Percentiles rank a stretch among this genome's conserved stretches.
These are phyloP conservation scores for Sarotherodon lohbergeri DNA, from an alignment of 2,113 vertebrate species.

Conservation along the genomic window DNA sequence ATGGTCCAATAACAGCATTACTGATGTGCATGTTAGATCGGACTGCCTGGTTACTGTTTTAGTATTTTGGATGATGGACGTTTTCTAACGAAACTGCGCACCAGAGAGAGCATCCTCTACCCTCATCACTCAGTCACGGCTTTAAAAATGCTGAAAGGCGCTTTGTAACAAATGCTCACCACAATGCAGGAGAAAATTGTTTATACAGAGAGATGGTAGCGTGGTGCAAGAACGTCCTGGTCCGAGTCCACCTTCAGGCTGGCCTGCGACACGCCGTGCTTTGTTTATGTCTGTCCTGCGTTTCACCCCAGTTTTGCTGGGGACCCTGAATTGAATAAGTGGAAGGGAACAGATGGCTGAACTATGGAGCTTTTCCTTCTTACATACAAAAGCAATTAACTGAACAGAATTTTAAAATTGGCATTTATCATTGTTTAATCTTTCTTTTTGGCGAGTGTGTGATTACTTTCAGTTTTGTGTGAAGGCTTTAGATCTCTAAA, in stretches of 20 bases:
- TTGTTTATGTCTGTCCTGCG: neutral
- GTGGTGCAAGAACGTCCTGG: neutral
- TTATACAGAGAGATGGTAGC: rapidly evolving
- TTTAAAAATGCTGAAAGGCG: neutral
- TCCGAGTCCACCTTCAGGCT: neutral
- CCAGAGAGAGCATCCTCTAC: neutral
- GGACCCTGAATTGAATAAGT: neutral
- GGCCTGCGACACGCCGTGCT: neutral
- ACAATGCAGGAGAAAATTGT: neutral
- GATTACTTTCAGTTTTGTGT: neutral
- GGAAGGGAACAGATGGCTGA: neutral
- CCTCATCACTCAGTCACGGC: neutral
- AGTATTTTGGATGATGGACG: neutral
- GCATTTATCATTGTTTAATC: neutral
- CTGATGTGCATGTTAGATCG: neutral
- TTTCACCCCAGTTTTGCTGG: neutral
- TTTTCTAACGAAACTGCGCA: neutral
- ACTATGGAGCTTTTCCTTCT: neutral
- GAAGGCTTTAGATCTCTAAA: neutral
- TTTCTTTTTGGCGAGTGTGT: neutral
- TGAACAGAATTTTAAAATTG: neutral
- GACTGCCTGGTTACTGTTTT: neutral
- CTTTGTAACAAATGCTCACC: neutral
- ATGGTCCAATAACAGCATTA: rapidly evolving
- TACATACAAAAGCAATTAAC: neutral